Conservation (phyloP, 2,113 vertebrate species). For the Callocephalon fimbriatum region DNA sequence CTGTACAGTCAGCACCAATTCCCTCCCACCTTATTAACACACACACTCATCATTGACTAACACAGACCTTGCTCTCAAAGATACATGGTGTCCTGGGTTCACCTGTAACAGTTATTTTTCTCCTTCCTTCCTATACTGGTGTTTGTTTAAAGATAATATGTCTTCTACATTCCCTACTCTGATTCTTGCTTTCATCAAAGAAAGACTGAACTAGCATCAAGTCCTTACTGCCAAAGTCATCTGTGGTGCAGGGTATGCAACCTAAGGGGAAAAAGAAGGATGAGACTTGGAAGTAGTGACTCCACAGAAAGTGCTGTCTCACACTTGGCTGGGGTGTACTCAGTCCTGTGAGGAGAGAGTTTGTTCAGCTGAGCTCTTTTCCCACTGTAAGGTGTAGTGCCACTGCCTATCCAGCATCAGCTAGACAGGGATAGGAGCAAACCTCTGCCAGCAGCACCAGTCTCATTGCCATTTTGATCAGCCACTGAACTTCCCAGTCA, state of each 20-base stretch:
- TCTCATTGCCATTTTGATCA: not conserved
- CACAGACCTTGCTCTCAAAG: not conserved
- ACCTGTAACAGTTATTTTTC: not conserved
- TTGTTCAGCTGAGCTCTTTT: not conserved
- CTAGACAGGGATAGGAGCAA: not conserved
- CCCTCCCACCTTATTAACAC: not conserved
- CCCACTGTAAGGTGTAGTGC: not conserved
- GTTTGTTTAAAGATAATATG: not conserved
- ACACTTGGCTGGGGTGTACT: not conserved
- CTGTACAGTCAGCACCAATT: not conserved
- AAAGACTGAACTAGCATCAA: not conserved
- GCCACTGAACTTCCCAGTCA: not conserved
- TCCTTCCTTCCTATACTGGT: not conserved
- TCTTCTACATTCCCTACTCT: not conserved
- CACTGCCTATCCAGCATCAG: not conserved
- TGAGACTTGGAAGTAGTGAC: not conserved
- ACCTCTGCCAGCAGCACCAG: not conserved
- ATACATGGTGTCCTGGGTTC: fast-evolving
- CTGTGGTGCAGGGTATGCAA: not conserved
- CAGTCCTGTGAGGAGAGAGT: not conserved
- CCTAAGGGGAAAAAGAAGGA: not conserved
- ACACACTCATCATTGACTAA: fast-evolving
- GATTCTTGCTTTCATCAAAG: not conserved
- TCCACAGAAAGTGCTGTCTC: not conserved
- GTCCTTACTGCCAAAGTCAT: not conserved